Evolutionary conservation across 2,888 invertebrate species (phyloP), one percentile per base, ranked within the genome.

Genomic region (Plusia festucae): DNA sequence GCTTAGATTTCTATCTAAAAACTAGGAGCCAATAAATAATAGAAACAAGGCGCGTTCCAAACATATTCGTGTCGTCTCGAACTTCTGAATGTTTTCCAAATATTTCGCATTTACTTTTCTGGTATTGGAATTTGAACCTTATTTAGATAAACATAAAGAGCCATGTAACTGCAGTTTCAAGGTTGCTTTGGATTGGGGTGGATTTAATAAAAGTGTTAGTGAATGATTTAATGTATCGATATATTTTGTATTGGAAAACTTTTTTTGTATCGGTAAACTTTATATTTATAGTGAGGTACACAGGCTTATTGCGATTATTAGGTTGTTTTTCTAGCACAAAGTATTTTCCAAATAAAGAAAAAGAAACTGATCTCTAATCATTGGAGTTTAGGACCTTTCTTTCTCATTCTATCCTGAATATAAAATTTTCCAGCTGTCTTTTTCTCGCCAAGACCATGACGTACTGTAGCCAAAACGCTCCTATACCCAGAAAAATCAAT

Each of bases 1-100:
- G 0, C 27, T 20, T 0, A 1, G 11, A 20, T 51, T 22, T 44
- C 11, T 60, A 32, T 58, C 44, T 24, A 0, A 13, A 51, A 58
- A 58, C 56, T 58, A 68, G 22, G 8, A 64, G 18, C 8, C 60
- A 59, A 70, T 76, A 76, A 77, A 76, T 76, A 67, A 64, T 9
- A 27, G 15, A 8, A 60, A 64, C 53, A 63, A 69, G 61, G 60
- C 56, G 16, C 18, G 44, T 27, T 69, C 24, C 34, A 1, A 49
- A 59, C 55, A 57, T 58, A 44, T 77, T 70, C 65, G 65, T 71
- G 65, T 63, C n/a, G 15, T n/a, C 53, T 20, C 46, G 9, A 24
- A 44, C 32, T 59, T 32, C 34, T 18, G 49, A 68, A 20, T 60
- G 49, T 56, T 53, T 70, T 67, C 22, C 46, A 22, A 53, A 64